These are phyloP conservation scores for Speoplatyrhinus poulsoni DNA, from an alignment of 2,113 vertebrate genomes.

Conservation along the genomic window DNA sequence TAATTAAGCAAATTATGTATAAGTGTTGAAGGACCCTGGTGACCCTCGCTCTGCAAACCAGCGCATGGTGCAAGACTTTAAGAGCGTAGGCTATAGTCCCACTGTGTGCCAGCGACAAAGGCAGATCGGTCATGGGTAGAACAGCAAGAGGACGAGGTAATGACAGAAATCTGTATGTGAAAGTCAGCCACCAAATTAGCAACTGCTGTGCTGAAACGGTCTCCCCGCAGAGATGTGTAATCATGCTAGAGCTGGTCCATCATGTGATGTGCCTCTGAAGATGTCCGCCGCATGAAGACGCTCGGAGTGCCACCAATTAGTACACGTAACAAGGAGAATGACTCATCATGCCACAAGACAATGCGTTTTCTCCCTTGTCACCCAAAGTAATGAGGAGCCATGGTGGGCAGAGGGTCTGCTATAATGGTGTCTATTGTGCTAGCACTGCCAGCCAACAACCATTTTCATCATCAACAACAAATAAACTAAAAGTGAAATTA, in stretches of 20 bases:
- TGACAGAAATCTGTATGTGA: background rate
- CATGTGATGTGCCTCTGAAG: constrained; percentile 13
- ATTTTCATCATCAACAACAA: background rate
- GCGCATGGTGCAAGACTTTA: too few relatives aligned
- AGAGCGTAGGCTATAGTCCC: background rate
- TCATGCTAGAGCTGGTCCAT: constrained; percentile 1
- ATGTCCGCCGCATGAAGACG: constrained; percentile 8
- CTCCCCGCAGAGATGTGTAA: constrained; percentile 9
- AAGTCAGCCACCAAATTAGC: background rate
- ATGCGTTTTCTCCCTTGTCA: constrained; percentile 17
- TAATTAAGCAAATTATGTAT: too few relatives aligned
- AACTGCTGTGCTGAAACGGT: constrained; percentile 2
- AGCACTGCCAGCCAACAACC: background rate
- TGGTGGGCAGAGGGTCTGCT: background rate
- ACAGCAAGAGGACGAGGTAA: background rate
- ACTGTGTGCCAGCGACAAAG: background rate
- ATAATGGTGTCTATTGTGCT: background rate
- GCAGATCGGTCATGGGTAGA: background rate
- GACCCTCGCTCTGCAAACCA: too few relatives aligned
- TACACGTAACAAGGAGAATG: constrained; percentile 27
- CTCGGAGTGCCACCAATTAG: constrained; percentile 18
- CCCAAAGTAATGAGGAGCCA: background rate
- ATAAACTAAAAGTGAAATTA: too few relatives aligned
- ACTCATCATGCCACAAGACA: constrained; percentile 34
- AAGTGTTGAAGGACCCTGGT: too few relatives aligned